These are phyloP conservation scores for Brachionus rubens DNA, from an alignment of 1,140 invertebrate species.

Conservation along the genomic window DNA sequence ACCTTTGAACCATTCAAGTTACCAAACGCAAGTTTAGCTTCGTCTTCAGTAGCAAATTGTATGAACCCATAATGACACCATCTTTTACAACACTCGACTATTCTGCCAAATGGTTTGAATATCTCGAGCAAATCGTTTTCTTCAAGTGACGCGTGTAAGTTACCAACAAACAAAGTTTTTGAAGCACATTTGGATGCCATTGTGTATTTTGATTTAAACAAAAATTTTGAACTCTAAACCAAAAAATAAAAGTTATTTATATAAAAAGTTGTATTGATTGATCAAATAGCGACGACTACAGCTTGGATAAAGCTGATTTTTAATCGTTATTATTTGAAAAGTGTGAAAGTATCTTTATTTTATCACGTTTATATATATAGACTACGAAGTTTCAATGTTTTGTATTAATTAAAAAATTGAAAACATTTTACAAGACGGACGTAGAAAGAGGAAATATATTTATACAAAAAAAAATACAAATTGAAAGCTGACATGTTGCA, in stretches of 20 bases:
- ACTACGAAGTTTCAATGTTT: too few species aligned
- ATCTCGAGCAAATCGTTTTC: constrained; percentile 31
- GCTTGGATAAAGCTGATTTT: constrained; percentile 36
- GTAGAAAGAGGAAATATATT: not conserved
- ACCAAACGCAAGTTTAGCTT: constrained; percentile 18
- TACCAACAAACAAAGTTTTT: constrained; percentile 46
- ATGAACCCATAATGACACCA: constrained; percentile 46
- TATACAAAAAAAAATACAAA: not conserved
- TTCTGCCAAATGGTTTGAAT: constrained; percentile 34
- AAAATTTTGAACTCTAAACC: too few species aligned
- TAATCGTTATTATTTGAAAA: constrained; percentile 4
- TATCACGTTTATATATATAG: not conserved
- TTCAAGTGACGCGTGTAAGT: constrained; percentile 7
- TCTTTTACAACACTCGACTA: constrained; percentile 44
- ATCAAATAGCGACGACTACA: constrained; percentile 13
- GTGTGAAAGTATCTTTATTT: not conserved
- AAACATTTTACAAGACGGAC: not conserved
- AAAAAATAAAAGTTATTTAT: too few species aligned
- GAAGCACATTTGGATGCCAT: constrained; percentile 40
- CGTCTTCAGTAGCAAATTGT: constrained; percentile 40
- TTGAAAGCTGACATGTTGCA: constrained; percentile 47
- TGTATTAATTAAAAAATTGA: not conserved
- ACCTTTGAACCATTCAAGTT: constrained; percentile 36
- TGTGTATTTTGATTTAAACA: not conserved
- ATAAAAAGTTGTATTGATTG: constrained; percentile 2